Percentiles rank a stretch among this genome's conserved stretches.
These are phyloP conservation scores for Hydriomena furcata DNA, from an alignment of 2,888 invertebrate genomes.

Conservation along the genomic window DNA sequence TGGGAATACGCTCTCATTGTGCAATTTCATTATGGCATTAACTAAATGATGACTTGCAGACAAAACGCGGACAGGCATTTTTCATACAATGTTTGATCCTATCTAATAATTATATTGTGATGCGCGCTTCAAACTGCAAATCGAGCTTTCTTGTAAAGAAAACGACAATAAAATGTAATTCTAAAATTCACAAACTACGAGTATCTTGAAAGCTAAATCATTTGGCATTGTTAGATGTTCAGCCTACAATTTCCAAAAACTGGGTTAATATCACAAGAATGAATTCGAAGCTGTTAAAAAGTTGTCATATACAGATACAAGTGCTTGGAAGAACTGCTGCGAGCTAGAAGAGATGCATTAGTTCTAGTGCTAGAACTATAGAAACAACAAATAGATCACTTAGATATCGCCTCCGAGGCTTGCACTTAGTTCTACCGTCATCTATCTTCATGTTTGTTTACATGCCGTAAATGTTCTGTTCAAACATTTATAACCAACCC, in stretches of 20 bases:
- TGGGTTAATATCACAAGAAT: slow-evolving; percentile 18
- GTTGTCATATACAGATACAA: slow-evolving; percentile 46
- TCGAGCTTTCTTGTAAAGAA: not conserved
- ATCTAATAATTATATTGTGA: slow-evolving; percentile 37
- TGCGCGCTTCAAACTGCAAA: slow-evolving; percentile 14
- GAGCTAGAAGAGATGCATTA: slow-evolving; percentile 31
- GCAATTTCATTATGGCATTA: slow-evolving; percentile 64
- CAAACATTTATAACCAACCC: slow-evolving; percentile 3
- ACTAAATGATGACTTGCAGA: slow-evolving; percentile 61
- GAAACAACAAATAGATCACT: slow-evolving; percentile 41
- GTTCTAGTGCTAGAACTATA: slow-evolving; percentile 34
- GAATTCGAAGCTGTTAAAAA: slow-evolving; percentile 31
- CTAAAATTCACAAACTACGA: too few relatives aligned
- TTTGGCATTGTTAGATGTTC: slow-evolving; percentile 18
- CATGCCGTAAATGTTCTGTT: not conserved
- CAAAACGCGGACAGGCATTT: slow-evolving; percentile 34
- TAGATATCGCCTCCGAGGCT: slow-evolving; percentile 32
- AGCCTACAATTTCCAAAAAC: slow-evolving; percentile 15
- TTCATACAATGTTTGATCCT: slow-evolving; percentile 34
- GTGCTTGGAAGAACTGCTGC: slow-evolving; percentile 33
- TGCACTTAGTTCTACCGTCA: slow-evolving; percentile 21
- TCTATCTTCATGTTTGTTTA: slow-evolving; percentile 27
- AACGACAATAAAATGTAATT: slow-evolving; percentile 2
- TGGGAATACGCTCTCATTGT: slow-evolving; percentile 60
- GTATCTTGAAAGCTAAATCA: slow-evolving; percentile 6